Evolutionary conservation across 2,797 vertebrate species (phyloP), one percentile per base, ranked within the genome.

Genomic region (Catharus ustulatus): DNA sequence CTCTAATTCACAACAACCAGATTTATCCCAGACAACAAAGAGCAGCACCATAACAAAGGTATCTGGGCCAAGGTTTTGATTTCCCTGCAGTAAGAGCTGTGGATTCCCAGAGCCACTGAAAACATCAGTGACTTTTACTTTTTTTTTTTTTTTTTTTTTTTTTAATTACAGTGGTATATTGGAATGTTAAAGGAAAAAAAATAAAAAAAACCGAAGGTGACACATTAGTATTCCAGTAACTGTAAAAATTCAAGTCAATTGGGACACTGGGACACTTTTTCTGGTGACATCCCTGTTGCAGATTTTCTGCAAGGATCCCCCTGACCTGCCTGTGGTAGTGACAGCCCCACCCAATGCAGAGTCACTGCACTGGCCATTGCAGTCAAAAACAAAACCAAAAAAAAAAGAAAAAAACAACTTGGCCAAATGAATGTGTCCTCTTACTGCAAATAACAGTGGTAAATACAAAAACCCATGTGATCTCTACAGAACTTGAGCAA

Each of bases 41-140:
- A 36, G 19, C 2, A 81, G 46, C 22, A 5, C 8, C 8, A 13
- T 0, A 17, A 6, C 13, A 49, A 55, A 73, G n/a, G 24, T 7
- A 4, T 10, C 6, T 0, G 21, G 26, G 34, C 24, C 49, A 64
- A 67, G 32, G 51, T 43, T 36, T 38, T 1, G 4, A 30, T 22
- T 26, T 58, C 11, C 38, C 38, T 46, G 23, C 9, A 84, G 29
- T 3, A 18, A 21, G 10, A 32, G 5, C 38, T 45, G 17, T 13
- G 38, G 69, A 34, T 46, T 78, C 8, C 5, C 6, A 5, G 19
- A 57, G 6, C 11, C 34, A 64, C 36, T 67, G 36, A 29, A 43
- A 81, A 12, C 7, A 66, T 32, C 43, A 5, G 2, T 21, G 30
- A 27, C 14, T 67, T 51, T n/a, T n/a, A n/a, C n/a, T n/a, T n/a